These are phyloP conservation scores for Pempheris klunzingeri DNA, from an alignment of 2,797 vertebrate genomes.

Conservation along the genomic window DNA sequence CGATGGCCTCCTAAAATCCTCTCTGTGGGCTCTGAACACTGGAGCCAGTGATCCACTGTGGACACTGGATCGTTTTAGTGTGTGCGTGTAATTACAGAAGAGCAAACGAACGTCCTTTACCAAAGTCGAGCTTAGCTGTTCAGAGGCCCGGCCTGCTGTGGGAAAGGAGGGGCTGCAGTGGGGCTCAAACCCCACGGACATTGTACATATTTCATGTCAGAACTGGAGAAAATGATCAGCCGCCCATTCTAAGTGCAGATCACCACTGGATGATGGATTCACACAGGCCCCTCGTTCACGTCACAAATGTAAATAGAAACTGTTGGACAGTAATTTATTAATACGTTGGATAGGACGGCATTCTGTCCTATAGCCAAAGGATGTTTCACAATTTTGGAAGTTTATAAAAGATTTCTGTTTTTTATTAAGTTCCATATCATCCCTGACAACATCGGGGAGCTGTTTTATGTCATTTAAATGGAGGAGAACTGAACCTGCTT, in stretches of 20 bases:
- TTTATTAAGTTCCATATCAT: background rate
- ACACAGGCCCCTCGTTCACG: background rate
- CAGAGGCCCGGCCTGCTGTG: no score
- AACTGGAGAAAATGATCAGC: background rate
- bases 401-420: background rate
- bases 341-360: background rate
- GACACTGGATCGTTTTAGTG: background rate
- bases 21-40: background rate
- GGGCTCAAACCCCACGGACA: background rate
- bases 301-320: constrained; percentile 24
- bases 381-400: background rate
- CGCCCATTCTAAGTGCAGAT: background rate
- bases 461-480: background rate
- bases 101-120: background rate
- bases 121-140: background rate
- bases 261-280: background rate
- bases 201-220: constrained; percentile 1
- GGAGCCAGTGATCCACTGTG: background rate
- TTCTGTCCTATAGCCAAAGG: constrained; percentile 3
- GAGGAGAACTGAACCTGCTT: background rate
- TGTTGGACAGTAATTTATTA: constrained; percentile 8
- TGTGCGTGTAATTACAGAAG: background rate
- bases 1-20: no score
- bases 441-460: background rate
- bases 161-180: no score